Evolutionary conservation across 2,888 invertebrate species (phyloP).

Genomic region (Magallana nippona): DNA sequence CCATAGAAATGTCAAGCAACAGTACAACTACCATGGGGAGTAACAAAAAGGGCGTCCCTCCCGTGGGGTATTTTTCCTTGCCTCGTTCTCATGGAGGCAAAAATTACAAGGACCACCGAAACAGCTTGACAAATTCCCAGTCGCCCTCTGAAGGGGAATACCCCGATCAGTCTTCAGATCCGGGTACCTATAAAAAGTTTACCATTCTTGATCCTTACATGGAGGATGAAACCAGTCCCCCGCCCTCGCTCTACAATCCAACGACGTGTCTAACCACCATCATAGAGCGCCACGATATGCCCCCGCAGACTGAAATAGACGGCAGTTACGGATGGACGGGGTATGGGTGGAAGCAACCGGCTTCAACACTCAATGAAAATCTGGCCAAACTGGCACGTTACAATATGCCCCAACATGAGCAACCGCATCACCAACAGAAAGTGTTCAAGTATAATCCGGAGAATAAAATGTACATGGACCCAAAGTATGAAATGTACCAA

Average conservation of each 20-base stretch:
- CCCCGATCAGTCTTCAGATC: constrained; percentile 50
- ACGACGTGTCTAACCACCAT: constrained; percentile 49
- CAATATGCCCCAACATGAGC: constrained; percentile 45
- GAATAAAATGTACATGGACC: constrained; percentile 47
- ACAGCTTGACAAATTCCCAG: constrained; percentile 48
- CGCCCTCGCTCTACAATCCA: constrained; percentile 48
- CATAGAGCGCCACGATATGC: constrained; percentile 51
- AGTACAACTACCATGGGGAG: constrained; percentile 36
- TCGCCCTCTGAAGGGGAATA: constrained; percentile 50
- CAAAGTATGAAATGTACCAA: constrained; percentile 49
- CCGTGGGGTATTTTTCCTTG: constrained; percentile 46
- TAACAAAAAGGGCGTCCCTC: constrained; percentile 40
- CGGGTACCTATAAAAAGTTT: constrained; percentile 51
- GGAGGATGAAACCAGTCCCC: constrained; percentile 49
- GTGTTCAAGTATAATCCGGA: constrained; percentile 46
- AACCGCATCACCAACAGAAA: constrained; percentile 34
- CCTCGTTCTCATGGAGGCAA: constrained; percentile 45
- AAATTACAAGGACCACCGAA: constrained; percentile 44
- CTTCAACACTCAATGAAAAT: constrained; percentile 48
- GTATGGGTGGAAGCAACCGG: constrained; percentile 49
- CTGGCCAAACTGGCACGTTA: constrained; percentile 51
- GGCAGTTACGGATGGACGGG: constrained; percentile 47
- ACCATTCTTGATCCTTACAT: constrained; percentile 46
- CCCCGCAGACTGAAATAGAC: constrained; percentile 44
- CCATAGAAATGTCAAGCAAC: constrained; percentile 42